Evolutionary conservation across 2,797 vertebrate genomes (phyloP).

Genomic region (Molossus alvarezi): DNA sequence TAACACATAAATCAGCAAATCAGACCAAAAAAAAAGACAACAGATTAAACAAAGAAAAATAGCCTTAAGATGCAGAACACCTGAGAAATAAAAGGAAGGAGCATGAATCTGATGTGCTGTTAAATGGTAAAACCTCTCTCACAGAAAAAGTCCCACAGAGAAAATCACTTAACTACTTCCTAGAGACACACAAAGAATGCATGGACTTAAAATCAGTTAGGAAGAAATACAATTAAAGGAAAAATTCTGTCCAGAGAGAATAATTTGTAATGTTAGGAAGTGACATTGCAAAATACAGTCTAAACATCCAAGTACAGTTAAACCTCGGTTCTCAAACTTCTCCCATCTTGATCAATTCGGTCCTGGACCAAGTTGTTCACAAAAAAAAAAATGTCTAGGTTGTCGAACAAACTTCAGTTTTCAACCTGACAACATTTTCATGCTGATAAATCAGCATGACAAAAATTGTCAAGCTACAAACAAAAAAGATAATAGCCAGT

Average conservation of each 20-base stretch:
- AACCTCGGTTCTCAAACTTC: no score
- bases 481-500: no score
- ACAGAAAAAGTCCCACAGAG: constrained; percentile 17
- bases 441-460: no score
- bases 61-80: not conserved
- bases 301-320: constrained; percentile 49
- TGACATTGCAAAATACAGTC: constrained; percentile 43
- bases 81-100: constrained; percentile 42
- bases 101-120: not conserved
- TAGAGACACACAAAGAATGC: constrained; percentile 23
- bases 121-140: constrained; percentile 41
- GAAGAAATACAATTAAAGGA: constrained; percentile 50
- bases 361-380: no score
- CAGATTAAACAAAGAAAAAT: constrained; percentile 37
- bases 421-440: no score
- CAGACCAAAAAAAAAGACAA: not conserved
- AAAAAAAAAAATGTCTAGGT: no score
- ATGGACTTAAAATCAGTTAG: not conserved
- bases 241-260: constrained; percentile 18
- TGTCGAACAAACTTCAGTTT: no score
- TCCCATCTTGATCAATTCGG: no score
- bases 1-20: constrained; percentile 34
- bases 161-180: constrained; percentile 12
- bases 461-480: no score
- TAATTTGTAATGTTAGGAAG: constrained; percentile 31